Evolutionary conservation across 2,888 invertebrate genomes (phyloP).

Genomic region (Rugalucina vietnamica): DNA sequence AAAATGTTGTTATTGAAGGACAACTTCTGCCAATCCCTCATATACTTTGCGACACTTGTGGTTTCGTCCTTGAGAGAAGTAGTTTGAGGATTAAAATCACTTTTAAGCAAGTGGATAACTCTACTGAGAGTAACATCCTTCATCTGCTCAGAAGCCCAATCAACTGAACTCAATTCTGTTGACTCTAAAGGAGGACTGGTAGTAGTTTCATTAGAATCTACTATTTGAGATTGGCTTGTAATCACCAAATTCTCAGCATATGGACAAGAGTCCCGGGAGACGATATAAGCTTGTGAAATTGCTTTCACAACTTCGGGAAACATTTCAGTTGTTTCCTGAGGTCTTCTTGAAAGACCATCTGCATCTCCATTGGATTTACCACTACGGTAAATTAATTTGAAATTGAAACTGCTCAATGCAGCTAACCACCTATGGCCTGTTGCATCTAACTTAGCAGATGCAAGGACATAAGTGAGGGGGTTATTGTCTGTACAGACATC

Average conservation of each 20-base stretch:
- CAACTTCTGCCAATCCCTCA: too few species aligned
- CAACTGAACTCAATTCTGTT: too few species aligned
- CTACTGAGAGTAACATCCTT: too few species aligned
- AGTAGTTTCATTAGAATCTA: background rate
- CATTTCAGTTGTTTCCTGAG: background rate
- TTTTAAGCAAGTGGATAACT: too few species aligned
- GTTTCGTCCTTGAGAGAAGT: too few species aligned
- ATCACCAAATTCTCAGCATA: background rate
- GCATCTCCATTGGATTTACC: constrained; percentile 39
- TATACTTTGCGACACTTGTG: too few species aligned
- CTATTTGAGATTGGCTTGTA: background rate
- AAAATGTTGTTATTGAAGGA: too few species aligned
- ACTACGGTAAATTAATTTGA: constrained; percentile 18
- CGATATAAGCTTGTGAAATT: constrained; percentile 5
- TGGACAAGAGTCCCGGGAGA: background rate
- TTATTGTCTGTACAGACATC: background rate
- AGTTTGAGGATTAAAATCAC: too few species aligned
- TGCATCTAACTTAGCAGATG: background rate
- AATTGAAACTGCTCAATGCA: constrained; percentile 27
- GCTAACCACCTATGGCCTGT: constrained; percentile 41
- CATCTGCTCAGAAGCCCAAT: too few species aligned
- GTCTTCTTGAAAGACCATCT: constrained; percentile 55
- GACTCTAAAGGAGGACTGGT: background rate
- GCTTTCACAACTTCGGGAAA: constrained; percentile 20
- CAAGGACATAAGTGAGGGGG: background rate